Conservation (phyloP, 2,113 vertebrate species). For the Siphamia tubifer region DNA sequence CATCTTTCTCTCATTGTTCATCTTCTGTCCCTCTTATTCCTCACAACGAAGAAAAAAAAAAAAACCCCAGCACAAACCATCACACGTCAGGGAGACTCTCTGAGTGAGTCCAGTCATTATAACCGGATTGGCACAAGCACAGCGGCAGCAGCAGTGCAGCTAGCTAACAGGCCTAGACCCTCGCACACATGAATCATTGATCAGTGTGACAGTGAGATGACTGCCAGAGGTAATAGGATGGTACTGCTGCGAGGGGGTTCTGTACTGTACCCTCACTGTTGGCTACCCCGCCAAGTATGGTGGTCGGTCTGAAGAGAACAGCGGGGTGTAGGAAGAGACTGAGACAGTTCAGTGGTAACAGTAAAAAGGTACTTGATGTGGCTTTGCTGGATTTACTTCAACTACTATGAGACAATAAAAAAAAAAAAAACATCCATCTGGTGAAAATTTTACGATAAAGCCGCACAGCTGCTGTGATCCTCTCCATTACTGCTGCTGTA, state of each 20-base stretch:
- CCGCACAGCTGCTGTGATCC: constrained; percentile 6
- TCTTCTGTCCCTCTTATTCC: constrained; percentile 9
- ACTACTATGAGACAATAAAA: constrained; percentile 16
- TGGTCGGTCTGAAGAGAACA: constrained; percentile 28
- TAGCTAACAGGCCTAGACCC: constrained; percentile 61
- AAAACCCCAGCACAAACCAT: neutral
- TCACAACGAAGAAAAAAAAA: neutral
- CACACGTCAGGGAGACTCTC: constrained; percentile 21
- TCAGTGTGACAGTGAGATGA: constrained; percentile 75
- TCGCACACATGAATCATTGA: constrained; percentile 70
- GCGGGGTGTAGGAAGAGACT: neutral
- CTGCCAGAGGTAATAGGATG: constrained; percentile 72
- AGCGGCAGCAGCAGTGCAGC: constrained; percentile 32
- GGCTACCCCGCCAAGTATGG: constrained; percentile 40
- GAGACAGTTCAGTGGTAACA: constrained; percentile 29
- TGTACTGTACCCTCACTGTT: constrained; percentile 44
- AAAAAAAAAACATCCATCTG: neutral
- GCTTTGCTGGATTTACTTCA: constrained; percentile 30
- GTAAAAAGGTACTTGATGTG: constrained; percentile 34
- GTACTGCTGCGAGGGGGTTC: constrained; percentile 55
- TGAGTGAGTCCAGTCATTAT: constrained; percentile 69
- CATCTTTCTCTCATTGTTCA: constrained; percentile 37
- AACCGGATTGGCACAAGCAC: constrained; percentile 19
- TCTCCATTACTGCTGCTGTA: neutral
- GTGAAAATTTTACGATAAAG: neutral